Evolutionary conservation across 2,113 vertebrate genomes (phyloP).

Genomic region (Plestiodon gilberti): DNA sequence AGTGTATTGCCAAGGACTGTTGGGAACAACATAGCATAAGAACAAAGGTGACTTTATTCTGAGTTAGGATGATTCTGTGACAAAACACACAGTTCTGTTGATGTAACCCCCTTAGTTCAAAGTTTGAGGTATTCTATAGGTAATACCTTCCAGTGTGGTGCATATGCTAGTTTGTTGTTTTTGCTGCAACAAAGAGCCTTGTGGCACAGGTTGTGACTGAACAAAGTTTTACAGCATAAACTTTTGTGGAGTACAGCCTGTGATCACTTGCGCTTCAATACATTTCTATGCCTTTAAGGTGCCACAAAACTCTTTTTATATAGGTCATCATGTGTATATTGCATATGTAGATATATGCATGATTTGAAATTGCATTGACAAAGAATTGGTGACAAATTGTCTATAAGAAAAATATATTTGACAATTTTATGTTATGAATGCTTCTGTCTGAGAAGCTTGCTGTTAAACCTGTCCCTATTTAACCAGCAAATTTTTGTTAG

Average conservation of each 20-base stretch:
- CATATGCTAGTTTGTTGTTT: too few species aligned
- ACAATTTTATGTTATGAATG: slow-evolving; percentile 67
- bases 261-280: too few species aligned
- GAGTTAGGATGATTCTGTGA: neutral
- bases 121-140: neutral
- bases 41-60: too few species aligned
- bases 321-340: neutral
- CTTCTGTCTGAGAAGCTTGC: slow-evolving; percentile 70
- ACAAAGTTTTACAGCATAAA: too few species aligned
- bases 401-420: slow-evolving; percentile 62
- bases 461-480: slow-evolving; percentile 73
- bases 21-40: too few species aligned
- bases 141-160: neutral
- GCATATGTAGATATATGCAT: neutral
- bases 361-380: neutral
- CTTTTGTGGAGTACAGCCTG: too few species aligned
- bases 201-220: too few species aligned
- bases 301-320: neutral
- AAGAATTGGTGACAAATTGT: slow-evolving; percentile 21
- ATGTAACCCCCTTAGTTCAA: neutral
- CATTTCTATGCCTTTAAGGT: too few species aligned
- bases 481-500: slow-evolving; percentile 70
- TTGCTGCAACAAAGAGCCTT: too few species aligned
- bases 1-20: neutral
- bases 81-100: neutral